A percentile compares a stretch with the other conserved stretches of the same genome.
Conservation (phyloP, 2,113 vertebrate species). For the Capricornis sumatraensis region DNA sequence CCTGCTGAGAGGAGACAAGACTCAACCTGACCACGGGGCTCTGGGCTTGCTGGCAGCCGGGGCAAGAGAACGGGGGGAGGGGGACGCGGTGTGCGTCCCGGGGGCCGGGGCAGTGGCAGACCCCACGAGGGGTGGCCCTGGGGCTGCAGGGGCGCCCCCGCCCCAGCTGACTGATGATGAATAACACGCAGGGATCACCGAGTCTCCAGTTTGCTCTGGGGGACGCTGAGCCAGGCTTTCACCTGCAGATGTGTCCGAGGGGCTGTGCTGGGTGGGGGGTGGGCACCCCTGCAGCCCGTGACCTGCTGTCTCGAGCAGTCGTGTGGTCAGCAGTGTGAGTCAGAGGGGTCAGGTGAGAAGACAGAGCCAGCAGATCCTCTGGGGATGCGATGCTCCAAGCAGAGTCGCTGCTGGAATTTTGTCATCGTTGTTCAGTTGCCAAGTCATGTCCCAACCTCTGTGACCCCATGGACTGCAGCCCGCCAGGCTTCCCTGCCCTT, state of each 20-base stretch:
- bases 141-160: background rate
- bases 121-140: background rate
- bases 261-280: fast-evolving
- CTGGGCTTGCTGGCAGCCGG: slow-evolving; percentile 75
- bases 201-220: background rate
- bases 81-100: background rate
- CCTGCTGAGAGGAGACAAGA: slow-evolving; percentile 64
- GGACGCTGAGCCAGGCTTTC: background rate
- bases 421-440: background rate
- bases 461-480: fast-evolving
- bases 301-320: fast-evolving
- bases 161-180: slow-evolving; percentile 51
- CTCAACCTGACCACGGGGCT: slow-evolving; percentile 74
- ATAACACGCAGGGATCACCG: background rate
- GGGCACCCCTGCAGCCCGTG: fast-evolving
- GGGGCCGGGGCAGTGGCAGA: slow-evolving; percentile 65
- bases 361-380: background rate
- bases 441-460: background rate
- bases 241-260: fast-evolving
- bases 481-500: background rate
- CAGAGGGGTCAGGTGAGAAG: background rate
- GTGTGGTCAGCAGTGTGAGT: background rate
- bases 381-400: background rate
- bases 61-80: slow-evolving; percentile 58
- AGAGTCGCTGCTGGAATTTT: too few relatives aligned